Evolutionary conservation across 2,797 vertebrate species (phyloP).

Genomic region (Allochrocebus solatus): DNA sequence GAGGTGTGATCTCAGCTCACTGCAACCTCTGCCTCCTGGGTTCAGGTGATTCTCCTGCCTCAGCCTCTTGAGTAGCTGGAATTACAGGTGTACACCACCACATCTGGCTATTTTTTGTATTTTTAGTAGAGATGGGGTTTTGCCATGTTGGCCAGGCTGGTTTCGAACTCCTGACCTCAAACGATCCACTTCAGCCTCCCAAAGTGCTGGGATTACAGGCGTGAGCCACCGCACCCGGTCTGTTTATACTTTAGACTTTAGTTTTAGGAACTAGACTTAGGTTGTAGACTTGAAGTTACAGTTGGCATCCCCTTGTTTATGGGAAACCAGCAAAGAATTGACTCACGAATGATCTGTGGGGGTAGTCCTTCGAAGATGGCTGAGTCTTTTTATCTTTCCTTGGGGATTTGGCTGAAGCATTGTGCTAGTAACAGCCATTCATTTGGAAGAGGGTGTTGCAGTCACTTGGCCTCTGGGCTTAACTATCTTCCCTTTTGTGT

Average conservation of each 20-base stretch:
- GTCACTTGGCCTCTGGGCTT: not conserved
- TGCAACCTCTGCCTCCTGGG: not conserved
- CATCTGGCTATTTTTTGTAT: not conserved
- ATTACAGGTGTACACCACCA: not conserved
- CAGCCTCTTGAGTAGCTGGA: not conserved
- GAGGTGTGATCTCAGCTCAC: not conserved
- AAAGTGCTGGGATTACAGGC: not conserved
- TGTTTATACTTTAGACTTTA: not conserved
- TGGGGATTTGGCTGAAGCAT: not conserved
- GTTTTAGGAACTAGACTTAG: not conserved
- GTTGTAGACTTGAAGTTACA: not conserved
- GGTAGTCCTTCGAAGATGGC: not conserved
- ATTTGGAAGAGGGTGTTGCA: not conserved
- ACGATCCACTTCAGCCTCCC: not conserved
- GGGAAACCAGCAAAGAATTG: not conserved
- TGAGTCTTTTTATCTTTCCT: not conserved
- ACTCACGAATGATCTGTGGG: not conserved
- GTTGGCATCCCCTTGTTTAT: not conserved
- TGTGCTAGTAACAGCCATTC: not conserved
- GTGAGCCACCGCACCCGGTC: fast-evolving
- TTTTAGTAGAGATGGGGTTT: not conserved
- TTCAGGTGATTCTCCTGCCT: not conserved
- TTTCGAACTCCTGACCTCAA: not conserved
- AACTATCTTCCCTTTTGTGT: not conserved
- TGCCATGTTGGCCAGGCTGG: not conserved